Conservation (phyloP, 2,888 invertebrate species). For the Oxyscelio sp. region DNA sequence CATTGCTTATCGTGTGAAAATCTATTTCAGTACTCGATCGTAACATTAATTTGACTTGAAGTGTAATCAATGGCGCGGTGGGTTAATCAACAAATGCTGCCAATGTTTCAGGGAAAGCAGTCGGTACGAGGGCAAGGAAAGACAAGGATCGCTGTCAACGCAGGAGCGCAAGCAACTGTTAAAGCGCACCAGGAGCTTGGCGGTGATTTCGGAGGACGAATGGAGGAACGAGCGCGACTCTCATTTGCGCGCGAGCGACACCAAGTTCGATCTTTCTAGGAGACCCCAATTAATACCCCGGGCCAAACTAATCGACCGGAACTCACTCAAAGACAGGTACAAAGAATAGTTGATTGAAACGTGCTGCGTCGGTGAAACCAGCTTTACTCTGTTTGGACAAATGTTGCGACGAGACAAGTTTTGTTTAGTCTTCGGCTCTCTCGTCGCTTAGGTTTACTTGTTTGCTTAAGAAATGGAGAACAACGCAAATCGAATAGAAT, state of each 20-base stretch:
- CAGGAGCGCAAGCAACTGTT: slow-evolving; percentile 88
- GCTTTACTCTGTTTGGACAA: too few species aligned
- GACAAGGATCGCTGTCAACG: slow-evolving; percentile 75
- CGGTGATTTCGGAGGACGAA: slow-evolving; percentile 94
- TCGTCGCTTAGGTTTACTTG: too few species aligned
- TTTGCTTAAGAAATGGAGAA: too few species aligned
- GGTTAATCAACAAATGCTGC: slow-evolving; percentile 23
- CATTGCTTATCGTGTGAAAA: too few species aligned
- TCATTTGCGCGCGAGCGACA: slow-evolving; percentile 85
- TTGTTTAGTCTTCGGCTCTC: neutral
- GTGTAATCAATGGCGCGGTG: neutral
- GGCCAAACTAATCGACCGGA: slow-evolving; percentile 93
- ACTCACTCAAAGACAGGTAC: slow-evolving; percentile 93
- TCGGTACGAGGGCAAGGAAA: slow-evolving; percentile 82
- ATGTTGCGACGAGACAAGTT: neutral
- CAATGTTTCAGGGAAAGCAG: slow-evolving; percentile 80
- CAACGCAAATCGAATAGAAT: too few species aligned
- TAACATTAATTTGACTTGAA: neutral
- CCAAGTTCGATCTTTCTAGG: slow-evolving; percentile 91
- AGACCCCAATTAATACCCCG: slow-evolving; percentile 94
- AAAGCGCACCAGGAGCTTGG: slow-evolving; percentile 92
- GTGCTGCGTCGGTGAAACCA: too few species aligned
- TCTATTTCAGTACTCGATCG: neutral
- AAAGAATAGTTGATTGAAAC: slow-evolving; percentile 1
- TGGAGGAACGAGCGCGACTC: slow-evolving; percentile 89